Base-by-base conservation (phyloP, 2,797 vertebrate species). In the Acanthurus tractus region DNA sequence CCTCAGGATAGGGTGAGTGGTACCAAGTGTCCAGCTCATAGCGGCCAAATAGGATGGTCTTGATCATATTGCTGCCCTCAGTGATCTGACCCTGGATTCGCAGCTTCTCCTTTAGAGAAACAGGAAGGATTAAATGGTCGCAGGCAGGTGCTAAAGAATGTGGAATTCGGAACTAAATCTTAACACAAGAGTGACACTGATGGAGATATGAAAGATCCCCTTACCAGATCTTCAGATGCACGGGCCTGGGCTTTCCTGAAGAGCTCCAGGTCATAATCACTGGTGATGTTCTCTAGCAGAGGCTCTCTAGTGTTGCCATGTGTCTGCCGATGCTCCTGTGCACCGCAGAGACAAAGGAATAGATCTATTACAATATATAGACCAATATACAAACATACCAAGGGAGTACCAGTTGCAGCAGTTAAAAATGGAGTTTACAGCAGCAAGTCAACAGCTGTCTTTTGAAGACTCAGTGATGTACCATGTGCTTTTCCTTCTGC, bases 401-500 rank as follows among this genome's bases (percentile, higher is more conserved):
- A 17, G 8, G 7, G 4, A 63, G 20, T 9, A 23, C 10, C 5
- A 36, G 17, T 0, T 49, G n/a, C 9, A 34, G 20, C 0, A 46
- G 3, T 25, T 8, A 72, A 20, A 25, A 4, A 29, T 4, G 36
- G 6, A 56, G 22, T 38, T 15, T 2, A 8, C 2, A 13, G 11
- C 7, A 18, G 13, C n/a, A 2, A 11, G 8, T 55, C 54, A 34
- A 40, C 2, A 44, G 45, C 6, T 3, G 9, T 12, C n/a, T 22
- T 40, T 44, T 49, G 8, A 13, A 22, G 54, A 20, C 25, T 0
- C 10, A 1, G 23, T 10, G 14, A 63, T 0, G 13, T 94, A 99
- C 98, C 97, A 97, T 97, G 36, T 98, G 98, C 84, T 99, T 99
- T 88, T 99, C 98, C 84, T 99, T 99, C 92, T 99, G 98, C 73